Base-by-base conservation (phyloP, 2,113 vertebrate genomes). In the Forbesichthys agassizii region DNA sequence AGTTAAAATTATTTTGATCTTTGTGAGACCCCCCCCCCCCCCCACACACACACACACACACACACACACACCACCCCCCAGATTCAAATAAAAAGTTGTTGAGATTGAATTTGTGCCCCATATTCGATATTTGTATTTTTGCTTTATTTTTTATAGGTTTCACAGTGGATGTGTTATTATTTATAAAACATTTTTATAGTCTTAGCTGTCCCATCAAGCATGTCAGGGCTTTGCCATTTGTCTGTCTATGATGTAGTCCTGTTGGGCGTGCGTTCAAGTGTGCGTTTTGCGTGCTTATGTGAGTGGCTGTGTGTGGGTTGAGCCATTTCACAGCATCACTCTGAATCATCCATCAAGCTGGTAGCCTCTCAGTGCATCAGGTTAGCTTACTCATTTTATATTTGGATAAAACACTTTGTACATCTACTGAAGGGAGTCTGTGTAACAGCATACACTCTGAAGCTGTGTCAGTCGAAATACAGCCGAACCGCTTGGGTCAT, bases 311-410 rank as follows among this genome's bases (percentile, higher is more conserved):
- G 83, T 86, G 88, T 84, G 87, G 84, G 87, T 81, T 88, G 88
- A 88, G 69, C 76, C 73, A 84, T 86, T 89, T 87, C 85, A 88
- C 85, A 84, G 84, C 75, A 78, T 85, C 81, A 69, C 76, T 78
- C 73, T 90, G 86, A 90, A 78, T 89, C 88, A 89, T 88, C 82
- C 78, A 81, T 88, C 88, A 89, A 84, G 84, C 88, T 85, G 86
- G 84, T 85, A 84, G 80, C 72, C 11, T 77, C 79, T 84, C 72
- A 62, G 70, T 82, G 78, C 70, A 78, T 80, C 71, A 66, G 66
- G 70, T 54, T 87, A 80, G 73, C 82, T 88, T 85, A 86, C 75
- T 86, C 73, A 89, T 83, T 87, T 84, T 79, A 78, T 74, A 83
- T 86, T 71, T 69, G 79, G 86, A 42, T 57, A 52, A 75, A 47